Base-by-base conservation (phyloP, 2,888 invertebrate species). In the Ophion ellenae region DNA sequence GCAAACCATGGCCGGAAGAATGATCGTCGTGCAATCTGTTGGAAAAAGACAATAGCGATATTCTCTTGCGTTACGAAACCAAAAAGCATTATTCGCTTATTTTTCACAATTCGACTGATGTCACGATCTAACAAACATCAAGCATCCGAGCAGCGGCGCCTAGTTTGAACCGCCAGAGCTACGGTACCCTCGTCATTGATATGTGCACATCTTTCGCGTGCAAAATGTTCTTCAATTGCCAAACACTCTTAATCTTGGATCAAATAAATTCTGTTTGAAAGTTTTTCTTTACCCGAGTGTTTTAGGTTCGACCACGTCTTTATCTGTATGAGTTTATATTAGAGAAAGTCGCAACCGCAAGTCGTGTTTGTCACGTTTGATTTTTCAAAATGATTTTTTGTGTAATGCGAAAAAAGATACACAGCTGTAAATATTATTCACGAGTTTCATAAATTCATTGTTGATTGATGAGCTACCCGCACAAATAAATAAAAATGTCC, bases 1-100 rank as follows among this genome's bases (percentile, higher is more conserved):
- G 93, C 2, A 94, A 94, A 85, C 94, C 94, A 5, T 94, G 94
- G 94, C 94, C 94, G 0, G 94, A 94, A 83, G 94, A 94, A 82
- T 92, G 83, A 86, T 79, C 1, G 47, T 45, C 3, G 20, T 63
- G 32, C 4, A 17, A 71, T 17, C 14, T 69, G 3, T 24, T 24
- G 61, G 61, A 61, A 32, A 71, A 10, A n/a, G 17, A 14, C 10
- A 57, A n/a, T 5, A 10, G n/a, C 1, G 28, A 24, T 57, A 17
- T 71, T 17, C 28, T 1, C 5, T 70, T 53, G 20, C 7, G 17
- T 53, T 24, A 24, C 61, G 9, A 11, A 61, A 20, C 20, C 53
- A 61, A 61, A 24, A 5, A 71, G 47, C 24, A n/a, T 45, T 67
- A 2, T 45, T 45, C 9, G n/a, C 36, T n/a, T 36, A 24, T 45